Base-by-base conservation (phyloP, 2,113 vertebrate species). In the Progne subis region DNA sequence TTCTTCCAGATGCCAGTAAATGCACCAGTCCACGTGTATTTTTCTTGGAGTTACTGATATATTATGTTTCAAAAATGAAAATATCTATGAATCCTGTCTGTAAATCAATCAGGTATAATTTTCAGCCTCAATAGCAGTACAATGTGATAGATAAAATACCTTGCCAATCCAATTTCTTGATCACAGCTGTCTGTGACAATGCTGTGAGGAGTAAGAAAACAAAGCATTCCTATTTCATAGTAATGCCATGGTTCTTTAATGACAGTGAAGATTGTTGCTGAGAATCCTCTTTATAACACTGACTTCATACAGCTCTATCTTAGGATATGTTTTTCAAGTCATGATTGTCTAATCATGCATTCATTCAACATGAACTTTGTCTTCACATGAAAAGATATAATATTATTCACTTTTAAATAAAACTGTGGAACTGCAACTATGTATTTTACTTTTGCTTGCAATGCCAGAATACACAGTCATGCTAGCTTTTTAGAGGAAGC, bases 321-420 rank as follows among this genome's bases (percentile, higher is more conserved):
- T 47, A 64, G 46, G 53, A 69, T 78, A 71, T 1, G 0, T 68
- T 94, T 90, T 88, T 93, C 49, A 92, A 88, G 47, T 81, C 76
- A 57, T 76, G 77, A 93, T 95, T 84, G 83, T 90, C 55, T 91
- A 92, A 82, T 92, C 68, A 78, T 61, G 37, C 32, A 90, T 88
- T 93, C 76, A 78, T 96, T 96, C 86, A 92, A 90, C 32, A 69
- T 44, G 61, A 94, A 82, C 88, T 79, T 93, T 84, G 21, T 77
- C 68, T 90, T 92, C 72, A 57, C 17, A 20, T 3, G 2, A 80
- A 88, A 81, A 86, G 72, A 88, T 65, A 90, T 4, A 56, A 75
- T 71, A 80, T 43, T 67, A 61, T 23, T 74, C 3, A 3, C 37
- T 67, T 88, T 90, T 88, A 92, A 93, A 93, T 46, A 76, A 86